Conservation (phyloP, 2,888 invertebrate species). For the Stenoptilia bipunctidactyla region DNA sequence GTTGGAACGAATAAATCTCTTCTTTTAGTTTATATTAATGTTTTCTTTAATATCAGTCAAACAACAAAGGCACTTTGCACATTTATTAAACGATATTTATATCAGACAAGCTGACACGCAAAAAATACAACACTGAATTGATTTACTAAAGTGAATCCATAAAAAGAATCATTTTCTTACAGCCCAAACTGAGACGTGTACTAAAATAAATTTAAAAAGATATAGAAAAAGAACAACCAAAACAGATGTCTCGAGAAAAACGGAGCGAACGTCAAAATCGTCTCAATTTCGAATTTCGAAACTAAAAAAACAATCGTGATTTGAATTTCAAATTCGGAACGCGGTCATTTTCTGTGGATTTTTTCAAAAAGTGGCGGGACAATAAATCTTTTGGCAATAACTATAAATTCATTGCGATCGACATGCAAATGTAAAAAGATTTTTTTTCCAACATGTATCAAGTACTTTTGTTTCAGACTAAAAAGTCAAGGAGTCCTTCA, state of each 20-base stretch:
- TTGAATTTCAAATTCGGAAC: slow-evolving; percentile 62
- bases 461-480: slow-evolving; percentile 38
- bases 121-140: slow-evolving; percentile 44
- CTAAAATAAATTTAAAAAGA: slow-evolving; percentile 15
- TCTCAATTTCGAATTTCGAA: slow-evolving; percentile 58
- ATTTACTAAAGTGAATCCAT: slow-evolving; percentile 43
- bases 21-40: no score
- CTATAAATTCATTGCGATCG: slow-evolving; percentile 71
- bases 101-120: slow-evolving; percentile 33
- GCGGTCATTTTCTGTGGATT: slow-evolving; percentile 57
- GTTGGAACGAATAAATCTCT: no score
- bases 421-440: slow-evolving; percentile 63
- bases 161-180: slow-evolving; percentile 18
- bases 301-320: slow-evolving; percentile 56
- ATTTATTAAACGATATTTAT: slow-evolving; percentile 33
- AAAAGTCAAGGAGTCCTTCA: slow-evolving; percentile 19
- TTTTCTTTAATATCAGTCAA: no score
- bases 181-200: slow-evolving; percentile 9
- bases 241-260: slow-evolving; percentile 46
- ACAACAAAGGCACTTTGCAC: neutral
- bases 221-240: slow-evolving; percentile 22
- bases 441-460: slow-evolving; percentile 52
- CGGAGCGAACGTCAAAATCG: slow-evolving; percentile 58
- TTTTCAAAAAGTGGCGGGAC: slow-evolving; percentile 51
- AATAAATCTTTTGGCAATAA: slow-evolving; percentile 68